Percentiles rank a stretch among this genome's conserved stretches.
These are phyloP conservation scores for Acholoe squamosa DNA, from an alignment of 2,888 invertebrate genomes.

Conservation along the genomic window DNA sequence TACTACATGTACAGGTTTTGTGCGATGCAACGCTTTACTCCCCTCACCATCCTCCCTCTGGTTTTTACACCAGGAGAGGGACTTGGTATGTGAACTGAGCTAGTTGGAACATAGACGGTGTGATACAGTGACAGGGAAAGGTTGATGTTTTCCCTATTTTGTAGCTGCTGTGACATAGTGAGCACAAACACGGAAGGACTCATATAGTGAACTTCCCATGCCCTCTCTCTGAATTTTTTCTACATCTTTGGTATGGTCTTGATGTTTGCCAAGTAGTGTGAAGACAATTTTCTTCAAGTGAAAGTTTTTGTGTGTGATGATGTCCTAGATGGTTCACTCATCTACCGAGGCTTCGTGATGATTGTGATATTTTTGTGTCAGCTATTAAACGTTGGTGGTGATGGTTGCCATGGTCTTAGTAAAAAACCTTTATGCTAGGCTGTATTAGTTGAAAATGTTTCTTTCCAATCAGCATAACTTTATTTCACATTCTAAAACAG, in stretches of 20 bases:
- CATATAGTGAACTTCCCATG: background rate
- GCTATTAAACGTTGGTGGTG: background rate
- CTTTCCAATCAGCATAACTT: background rate
- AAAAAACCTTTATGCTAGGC: background rate
- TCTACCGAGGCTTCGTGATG: conserved; percentile 39
- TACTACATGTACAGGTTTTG: conserved; percentile 37
- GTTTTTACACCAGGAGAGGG: background rate
- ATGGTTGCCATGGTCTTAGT: background rate
- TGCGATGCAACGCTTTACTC: conserved; percentile 19
- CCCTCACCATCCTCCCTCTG: background rate
- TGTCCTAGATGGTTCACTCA: conserved; percentile 30
- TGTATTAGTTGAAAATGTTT: background rate
- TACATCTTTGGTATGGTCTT: background rate
- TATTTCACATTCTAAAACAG: background rate
- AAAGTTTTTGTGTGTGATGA: conserved; percentile 42
- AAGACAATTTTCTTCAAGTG: background rate
- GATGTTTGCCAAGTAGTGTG: background rate
- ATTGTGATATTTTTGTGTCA: conserved; percentile 31
- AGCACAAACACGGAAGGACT: background rate
- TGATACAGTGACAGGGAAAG: background rate
- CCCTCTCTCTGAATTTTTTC: background rate
- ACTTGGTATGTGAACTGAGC: background rate
- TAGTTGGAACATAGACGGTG: background rate
- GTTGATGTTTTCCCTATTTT: background rate
- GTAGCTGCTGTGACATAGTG: background rate